Evolutionary conservation across 2,113 vertebrate species (phyloP), one percentile per base, ranked within the genome.

Genomic region (Lepus americanus): DNA sequence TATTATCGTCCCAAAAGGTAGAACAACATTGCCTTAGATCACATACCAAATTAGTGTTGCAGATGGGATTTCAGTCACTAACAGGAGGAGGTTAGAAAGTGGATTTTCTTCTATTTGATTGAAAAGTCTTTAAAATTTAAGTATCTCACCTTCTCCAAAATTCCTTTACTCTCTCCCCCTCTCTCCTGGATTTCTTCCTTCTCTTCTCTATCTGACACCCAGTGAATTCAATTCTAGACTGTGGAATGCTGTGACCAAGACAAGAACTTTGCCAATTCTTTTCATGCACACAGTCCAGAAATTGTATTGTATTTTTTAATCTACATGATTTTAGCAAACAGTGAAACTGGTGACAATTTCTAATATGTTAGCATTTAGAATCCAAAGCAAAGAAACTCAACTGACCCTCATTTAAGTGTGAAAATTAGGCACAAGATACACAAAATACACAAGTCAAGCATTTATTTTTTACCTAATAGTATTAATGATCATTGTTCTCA

Each of bases 401-500:
- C 19, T 17, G 66, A 82, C 14, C 72, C 55, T 66, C 64, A 78
- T n/a, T 78, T 66, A 53, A 29, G 29, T 55, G 17, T 64, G 63
- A 92, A 97, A 92, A 93, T 87, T 29, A 11, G 19, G 29, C 51
- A 72, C 0, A 87, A 25, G 88, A 69, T 55, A 77, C 11, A 44
- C 3, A 86, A 87, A 13, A 84, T 25, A 55, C 27, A 19, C 0
- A 53, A 51, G 61, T 87, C 33, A 82, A 16, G 49, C 29, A 90
- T 44, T 86, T 95, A 85, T 86, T 10, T 87, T 86, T 83, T 74
- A 89, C n/a, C 86, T 69, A 59, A 39, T 7, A 89, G 13, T 87
- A 77, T 92, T 70, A 86, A 14, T 77, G 70, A 73, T 94, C 87
- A 78, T 73, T 85, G 5, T 23, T 66, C 7, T 27, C 13, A 36